Conservation (phyloP, 2,113 vertebrate species). For the Leucosticte australis region DNA sequence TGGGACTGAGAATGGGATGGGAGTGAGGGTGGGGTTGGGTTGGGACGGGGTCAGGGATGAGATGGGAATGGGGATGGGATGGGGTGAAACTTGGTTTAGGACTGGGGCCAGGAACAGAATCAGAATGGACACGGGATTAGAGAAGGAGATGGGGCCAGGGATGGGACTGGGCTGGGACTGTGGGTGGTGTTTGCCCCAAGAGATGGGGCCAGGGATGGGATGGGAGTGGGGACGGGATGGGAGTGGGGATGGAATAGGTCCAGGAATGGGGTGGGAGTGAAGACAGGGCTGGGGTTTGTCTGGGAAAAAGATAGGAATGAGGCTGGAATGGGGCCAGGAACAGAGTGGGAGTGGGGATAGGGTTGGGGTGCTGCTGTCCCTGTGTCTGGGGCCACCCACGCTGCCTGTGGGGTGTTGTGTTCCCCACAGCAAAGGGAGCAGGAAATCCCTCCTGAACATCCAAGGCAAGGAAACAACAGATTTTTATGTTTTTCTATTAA, state of each 20-base stretch:
- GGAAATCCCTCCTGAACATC: not conserved
- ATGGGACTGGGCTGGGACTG: too few species aligned
- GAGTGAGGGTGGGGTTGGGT: not conserved
- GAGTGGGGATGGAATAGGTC: not conserved
- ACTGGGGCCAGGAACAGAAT: not conserved
- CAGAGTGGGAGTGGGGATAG: not conserved
- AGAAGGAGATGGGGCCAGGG: too few species aligned
- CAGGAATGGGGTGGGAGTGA: not conserved
- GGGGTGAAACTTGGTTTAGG: accelerated
- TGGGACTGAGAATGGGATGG: too few species aligned
- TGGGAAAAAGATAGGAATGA: not conserved
- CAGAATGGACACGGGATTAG: accelerated
- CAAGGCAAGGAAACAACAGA: not conserved
- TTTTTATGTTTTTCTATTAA: not conserved
- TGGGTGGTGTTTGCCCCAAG: too few species aligned
- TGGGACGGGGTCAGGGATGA: too few species aligned
- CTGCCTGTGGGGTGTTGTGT: accelerated
- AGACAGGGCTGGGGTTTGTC: not conserved
- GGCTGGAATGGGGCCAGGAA: not conserved
- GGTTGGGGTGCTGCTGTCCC: accelerated
- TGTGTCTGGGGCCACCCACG: accelerated
- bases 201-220: not conserved
- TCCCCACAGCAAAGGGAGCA: not conserved
- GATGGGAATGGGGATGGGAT: not conserved
- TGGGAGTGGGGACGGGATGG: not conserved